phyloP scores from a whole-genome alignment of 2,797 vertebrate genomes.

The Lepus oiostolus region DNA sequence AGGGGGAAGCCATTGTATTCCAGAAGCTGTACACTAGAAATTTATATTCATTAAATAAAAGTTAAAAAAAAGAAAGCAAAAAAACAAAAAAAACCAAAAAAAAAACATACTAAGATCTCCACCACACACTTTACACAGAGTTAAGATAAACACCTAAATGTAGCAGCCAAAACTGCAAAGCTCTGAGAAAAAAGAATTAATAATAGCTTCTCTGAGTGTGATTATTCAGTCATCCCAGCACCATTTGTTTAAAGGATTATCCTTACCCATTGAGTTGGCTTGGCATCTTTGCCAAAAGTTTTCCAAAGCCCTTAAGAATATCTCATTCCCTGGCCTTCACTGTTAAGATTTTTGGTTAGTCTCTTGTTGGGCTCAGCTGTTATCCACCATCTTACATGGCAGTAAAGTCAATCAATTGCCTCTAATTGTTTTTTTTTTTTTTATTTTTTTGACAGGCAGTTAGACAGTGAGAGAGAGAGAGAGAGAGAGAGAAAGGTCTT shows the following conservation, averaged over 20 bases:
- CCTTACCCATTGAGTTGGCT: not conserved
- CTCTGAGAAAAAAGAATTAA: not conserved
- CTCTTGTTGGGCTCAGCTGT: not conserved
- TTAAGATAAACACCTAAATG: not conserved
- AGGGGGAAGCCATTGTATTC: no score
- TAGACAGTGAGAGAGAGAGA: no score
- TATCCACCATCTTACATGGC: not conserved
- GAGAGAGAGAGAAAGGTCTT: no score
- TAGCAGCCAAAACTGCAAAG: not conserved
- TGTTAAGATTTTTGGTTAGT: slow-evolving; percentile 10
- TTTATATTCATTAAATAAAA: no score
- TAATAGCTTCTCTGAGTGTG: not conserved
- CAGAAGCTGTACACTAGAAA: no score
- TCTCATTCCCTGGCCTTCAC: not conserved
- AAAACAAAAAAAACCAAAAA: no score
- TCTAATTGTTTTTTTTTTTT: not conserved
- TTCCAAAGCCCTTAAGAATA: not conserved
- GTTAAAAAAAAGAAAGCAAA: no score
- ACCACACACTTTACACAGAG: not conserved
- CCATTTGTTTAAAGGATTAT: not conserved
- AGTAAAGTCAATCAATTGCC: not conserved
- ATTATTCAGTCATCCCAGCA: not conserved
- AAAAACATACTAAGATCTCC: no score
- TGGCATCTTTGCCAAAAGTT: not conserved
- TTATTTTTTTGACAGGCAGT: not conserved